Conservation (phyloP, 2,113 vertebrate genomes). For the Campylomormyrus tamandua region DNA sequence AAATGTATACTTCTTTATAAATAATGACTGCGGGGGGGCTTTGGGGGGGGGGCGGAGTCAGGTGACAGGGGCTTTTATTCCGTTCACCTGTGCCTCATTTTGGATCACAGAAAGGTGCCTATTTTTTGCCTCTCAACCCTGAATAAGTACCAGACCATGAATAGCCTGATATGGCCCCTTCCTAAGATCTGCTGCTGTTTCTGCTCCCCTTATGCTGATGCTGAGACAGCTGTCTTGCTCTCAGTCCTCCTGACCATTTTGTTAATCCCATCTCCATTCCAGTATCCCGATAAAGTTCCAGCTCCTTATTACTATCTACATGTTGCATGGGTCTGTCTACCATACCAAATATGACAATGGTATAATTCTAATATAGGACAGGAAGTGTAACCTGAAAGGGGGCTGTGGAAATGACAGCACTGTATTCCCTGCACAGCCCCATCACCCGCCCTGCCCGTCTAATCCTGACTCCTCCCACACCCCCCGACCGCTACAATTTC, state of each 20-base stretch:
- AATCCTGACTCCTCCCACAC: too few species aligned
- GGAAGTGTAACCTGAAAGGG: neutral
- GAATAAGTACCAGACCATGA: neutral
- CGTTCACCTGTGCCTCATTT: neutral
- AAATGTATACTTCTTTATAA: neutral
- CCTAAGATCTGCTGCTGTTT: neutral
- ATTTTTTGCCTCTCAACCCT: neutral
- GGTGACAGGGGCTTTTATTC: slow-evolving; percentile 19
- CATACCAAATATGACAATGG: neutral
- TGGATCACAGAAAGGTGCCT: neutral
- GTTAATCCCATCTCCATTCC: neutral
- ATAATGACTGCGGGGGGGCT: neutral
- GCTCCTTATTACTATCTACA: neutral
- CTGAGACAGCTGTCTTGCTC: neutral
- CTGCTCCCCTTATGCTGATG: neutral
- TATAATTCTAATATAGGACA: neutral
- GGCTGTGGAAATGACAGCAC: too few species aligned
- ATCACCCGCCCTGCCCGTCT: too few species aligned
- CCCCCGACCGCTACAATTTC: too few species aligned
- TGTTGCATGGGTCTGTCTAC: neutral
- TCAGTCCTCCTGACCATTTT: neutral
- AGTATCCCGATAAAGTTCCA: neutral
- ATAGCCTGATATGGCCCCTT: neutral
- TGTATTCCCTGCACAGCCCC: too few species aligned
- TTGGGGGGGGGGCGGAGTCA: neutral